Evolutionary conservation across 1,140 invertebrate species (phyloP), one percentile per base, ranked within the genome.

Genomic region (Sycophila sp.): DNA sequence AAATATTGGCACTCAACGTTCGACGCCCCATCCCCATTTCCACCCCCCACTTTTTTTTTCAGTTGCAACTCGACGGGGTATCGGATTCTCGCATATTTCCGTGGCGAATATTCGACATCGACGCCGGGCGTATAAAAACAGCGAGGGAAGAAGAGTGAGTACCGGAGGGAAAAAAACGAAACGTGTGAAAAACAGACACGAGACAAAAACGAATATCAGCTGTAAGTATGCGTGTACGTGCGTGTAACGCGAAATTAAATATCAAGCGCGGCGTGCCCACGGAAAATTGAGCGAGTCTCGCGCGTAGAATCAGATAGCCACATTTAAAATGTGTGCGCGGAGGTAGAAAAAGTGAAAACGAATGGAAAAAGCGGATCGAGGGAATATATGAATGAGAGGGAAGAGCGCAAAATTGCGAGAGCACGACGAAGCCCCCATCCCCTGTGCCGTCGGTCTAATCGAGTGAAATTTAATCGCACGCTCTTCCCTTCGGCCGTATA

Each of bases 381-480:
- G n/a, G n/a, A n/a, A 10, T 4, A 17, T 15, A 5, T 26, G 4
- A 34, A 7, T 6, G 28, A 28, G 8, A n/a, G 51, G 34, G 8
- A n/a, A n/a, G 30, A 32, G 28, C 15, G 28, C 26, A n/a, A 30
- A 17, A 15, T 55, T 15, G n/a, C n/a, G n/a, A n/a, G n/a, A n/a
- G n/a, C n/a, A n/a, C n/a, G n/a, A n/a, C n/a, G n/a, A n/a, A n/a
- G n/a, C 30, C 3, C 40, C 40, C 6, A 3, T 4, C 40, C 40
- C 6, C 19, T 30, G 28, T 17, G 22, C 30, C n/a, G n/a, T 30
- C 64, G 64, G 32, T 56, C 51, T 56, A 56, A 66, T 66, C 38
- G 51, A 66, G 51, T 55, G 64, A 56, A 45, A 66, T 66, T 66
- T 56, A 66, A 66, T 56, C 51, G 53, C 56, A 51, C 38, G 38